These are phyloP conservation scores for Mechanitis messenoides DNA, from an alignment of 2,888 invertebrate genomes.

Conservation along the genomic window DNA sequence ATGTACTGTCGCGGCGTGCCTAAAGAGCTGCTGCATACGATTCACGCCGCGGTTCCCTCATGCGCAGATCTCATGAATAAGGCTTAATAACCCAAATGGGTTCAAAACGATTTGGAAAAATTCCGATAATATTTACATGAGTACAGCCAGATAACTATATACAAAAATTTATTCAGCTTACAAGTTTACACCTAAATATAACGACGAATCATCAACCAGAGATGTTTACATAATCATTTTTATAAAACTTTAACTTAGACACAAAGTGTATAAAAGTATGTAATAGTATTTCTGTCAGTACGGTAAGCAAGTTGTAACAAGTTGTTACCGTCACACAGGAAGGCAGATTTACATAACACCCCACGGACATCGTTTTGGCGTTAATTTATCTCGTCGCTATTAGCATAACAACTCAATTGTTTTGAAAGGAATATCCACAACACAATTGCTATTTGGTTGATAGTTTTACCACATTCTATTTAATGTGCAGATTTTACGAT, in stretches of 20 bases:
- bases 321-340: neutral
- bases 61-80: too few species aligned
- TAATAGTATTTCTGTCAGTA: neutral
- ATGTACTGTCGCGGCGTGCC: too few species aligned
- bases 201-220: neutral
- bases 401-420: conserved; percentile 74
- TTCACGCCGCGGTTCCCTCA: too few species aligned
- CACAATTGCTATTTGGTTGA: conserved; percentile 34
- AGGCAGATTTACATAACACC: conserved; percentile 65
- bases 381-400: conserved; percentile 66
- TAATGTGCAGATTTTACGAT: neutral
- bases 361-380: conserved; percentile 65
- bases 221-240: neutral
- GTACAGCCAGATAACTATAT: too few species aligned
- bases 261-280: neutral
- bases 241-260: neutral
- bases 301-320: neutral
- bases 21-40: too few species aligned
- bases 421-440: conserved; percentile 67
- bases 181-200: too few species aligned
- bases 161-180: too few species aligned
- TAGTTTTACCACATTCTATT: neutral
- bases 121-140: too few species aligned
- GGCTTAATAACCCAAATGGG: too few species aligned
- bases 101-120: too few species aligned